Percentiles rank a stretch among this genome's conserved stretches.
Evolutionary conservation across 2,888 invertebrate species (phyloP).

Genomic region (Caenorhabditis sp.): DNA sequence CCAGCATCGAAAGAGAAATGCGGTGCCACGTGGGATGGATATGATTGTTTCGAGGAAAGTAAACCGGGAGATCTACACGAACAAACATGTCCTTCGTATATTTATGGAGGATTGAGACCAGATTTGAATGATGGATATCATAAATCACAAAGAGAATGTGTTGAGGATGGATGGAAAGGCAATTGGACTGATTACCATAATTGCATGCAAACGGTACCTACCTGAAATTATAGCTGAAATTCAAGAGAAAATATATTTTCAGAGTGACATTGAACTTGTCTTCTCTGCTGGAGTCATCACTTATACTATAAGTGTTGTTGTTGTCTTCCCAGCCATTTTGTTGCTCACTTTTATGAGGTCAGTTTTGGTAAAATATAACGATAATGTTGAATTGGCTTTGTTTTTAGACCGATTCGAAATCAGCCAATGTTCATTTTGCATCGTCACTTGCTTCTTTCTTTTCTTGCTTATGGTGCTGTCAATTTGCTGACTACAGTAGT

Average conservation of each 20-base stretch:
- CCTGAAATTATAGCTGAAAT: background rate
- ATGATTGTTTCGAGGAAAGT: conserved; percentile 65
- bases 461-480: conserved; percentile 57
- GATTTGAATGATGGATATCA: conserved; percentile 10
- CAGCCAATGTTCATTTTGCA: conserved; percentile 67
- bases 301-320: conserved; percentile 56
- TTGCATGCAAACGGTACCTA: conserved; percentile 23
- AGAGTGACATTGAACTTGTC: conserved; percentile 30
- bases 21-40: conserved; percentile 70
- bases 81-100: conserved; percentile 58
- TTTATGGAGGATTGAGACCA: conserved; percentile 44
- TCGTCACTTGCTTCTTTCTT: conserved; percentile 64
- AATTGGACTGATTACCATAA: conserved; percentile 54
- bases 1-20: conserved; percentile 34
- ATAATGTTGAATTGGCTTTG: background rate
- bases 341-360: conserved; percentile 48
- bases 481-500: conserved; percentile 58
- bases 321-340: conserved; percentile 63
- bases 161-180: conserved; percentile 6
- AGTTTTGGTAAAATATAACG: too few species aligned
- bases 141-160: conserved; percentile 14
- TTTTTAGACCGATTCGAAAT: conserved; percentile 56
- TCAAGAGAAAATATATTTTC: conserved; percentile 5
- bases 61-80: conserved; percentile 37
- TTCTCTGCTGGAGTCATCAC: conserved; percentile 57